phyloP scores from a whole-genome alignment of 2,113 vertebrate species.

The Ptilonorhynchus violaceus region DNA sequence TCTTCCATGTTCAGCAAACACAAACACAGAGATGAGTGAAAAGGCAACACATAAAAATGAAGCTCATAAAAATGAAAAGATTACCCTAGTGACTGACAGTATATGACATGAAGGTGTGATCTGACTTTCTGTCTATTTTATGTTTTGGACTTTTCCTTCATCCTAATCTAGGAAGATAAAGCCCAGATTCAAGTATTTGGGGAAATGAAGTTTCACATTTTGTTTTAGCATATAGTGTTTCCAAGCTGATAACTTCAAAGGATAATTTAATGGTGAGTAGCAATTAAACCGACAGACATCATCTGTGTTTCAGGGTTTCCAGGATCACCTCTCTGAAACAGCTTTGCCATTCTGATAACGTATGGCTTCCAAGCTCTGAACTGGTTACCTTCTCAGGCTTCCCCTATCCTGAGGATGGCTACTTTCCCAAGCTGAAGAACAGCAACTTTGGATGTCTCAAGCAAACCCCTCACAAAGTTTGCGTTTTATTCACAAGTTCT shows the following conservation, averaged over 20 bases:
- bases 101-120: neutral
- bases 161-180: neutral
- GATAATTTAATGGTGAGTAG: neutral
- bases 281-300: neutral
- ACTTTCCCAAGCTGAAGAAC: neutral
- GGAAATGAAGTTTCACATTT: neutral
- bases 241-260: neutral
- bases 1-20: neutral
- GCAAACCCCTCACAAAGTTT: neutral
- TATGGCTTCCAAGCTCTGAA: neutral
- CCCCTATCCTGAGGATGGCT: neutral
- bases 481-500: neutral
- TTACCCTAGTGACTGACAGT: neutral
- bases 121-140: neutral
- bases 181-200: neutral
- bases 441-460: neutral
- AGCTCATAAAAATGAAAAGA: neutral
- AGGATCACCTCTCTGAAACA: neutral
- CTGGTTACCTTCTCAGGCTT: neutral
- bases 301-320: neutral
- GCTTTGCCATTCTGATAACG: neutral
- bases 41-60: neutral
- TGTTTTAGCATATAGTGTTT: neutral
- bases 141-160: neutral
- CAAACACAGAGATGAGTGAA: neutral